Evolutionary conservation across 2,113 vertebrate genomes (phyloP), one percentile per base, ranked within the genome.

Genomic region (Aegypius monachus): DNA sequence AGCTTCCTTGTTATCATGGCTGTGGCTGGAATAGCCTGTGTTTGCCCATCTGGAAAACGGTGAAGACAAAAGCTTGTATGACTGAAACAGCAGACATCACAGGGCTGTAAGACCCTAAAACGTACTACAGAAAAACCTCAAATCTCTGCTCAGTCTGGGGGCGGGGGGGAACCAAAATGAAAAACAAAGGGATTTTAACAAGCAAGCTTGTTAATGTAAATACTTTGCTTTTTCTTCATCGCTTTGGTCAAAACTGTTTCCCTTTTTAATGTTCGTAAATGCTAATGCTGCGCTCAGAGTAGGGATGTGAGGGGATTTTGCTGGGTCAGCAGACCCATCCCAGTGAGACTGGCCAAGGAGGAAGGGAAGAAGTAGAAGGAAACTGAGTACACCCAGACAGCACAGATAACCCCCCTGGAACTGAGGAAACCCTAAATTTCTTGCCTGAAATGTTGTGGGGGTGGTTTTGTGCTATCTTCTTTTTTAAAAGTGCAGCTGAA

Each of bases 41-140:
- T 93, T 77, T 95, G 93, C 79, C 95, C 83, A 62, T 90, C 83
- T 97, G 91, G 94, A 95, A 86, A 94, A 32, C 45, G 52, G 80
- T 20, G 59, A 43, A 78, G 75, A 97, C 95, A 95, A 96, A 97
- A 95, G 94, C 88, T 68, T 29, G 34, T 45, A 16, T 45, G 83
- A 66, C 58, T 72, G 82, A 56, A 61, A 40, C 66, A 55, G 62
- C 71, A 3, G 6, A 40, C 3, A 0, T 72, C 74, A 66, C 63
- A 15, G 58, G 32, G 21, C 71, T 82, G 43, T 2, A 36, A 47
- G 71, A 47, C 3, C 38, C 75, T 88, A 13, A 52, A 65, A 36
- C 3, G 3, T 36, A 5, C n/a, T 15, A 25, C 20, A 29, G 20
- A n/a, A 48, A 22, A 32, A 0, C 5, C 20, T 11, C n/a, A 45